Evolutionary conservation across 2,113 vertebrate species (phyloP).

Genomic region (Bujurquina vittata): DNA sequence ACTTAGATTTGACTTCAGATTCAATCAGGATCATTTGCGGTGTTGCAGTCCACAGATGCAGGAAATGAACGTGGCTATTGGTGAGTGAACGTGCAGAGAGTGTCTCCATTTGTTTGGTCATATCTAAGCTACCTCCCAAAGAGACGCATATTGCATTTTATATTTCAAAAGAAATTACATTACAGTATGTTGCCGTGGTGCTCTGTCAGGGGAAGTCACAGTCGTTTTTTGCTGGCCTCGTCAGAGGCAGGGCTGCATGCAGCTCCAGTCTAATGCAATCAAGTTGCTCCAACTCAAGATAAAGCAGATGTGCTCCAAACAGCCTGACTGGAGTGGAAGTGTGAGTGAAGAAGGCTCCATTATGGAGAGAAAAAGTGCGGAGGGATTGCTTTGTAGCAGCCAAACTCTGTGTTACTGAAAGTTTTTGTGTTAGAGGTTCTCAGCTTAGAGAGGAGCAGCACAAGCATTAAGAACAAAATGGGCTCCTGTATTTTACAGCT

Average conservation of each 20-base stretch:
- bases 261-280: conserved; percentile 78
- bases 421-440: conserved; percentile 17
- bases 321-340: conserved; percentile 40
- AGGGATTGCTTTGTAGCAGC: conserved; percentile 30
- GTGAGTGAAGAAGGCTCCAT: conserved; percentile 47
- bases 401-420: conserved; percentile 7
- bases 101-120: conserved; percentile 59
- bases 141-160: conserved; percentile 74
- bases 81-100: conserved; percentile 33
- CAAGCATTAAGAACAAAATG: conserved; percentile 8
- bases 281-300: conserved; percentile 71
- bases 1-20: conserved; percentile 65
- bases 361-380: conserved; percentile 34
- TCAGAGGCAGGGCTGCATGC: conserved; percentile 60
- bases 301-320: conserved; percentile 70
- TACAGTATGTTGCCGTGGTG: conserved; percentile 63
- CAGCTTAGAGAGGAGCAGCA: background rate
- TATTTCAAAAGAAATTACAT: conserved; percentile 81
- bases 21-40: conserved; percentile 66
- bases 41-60: conserved; percentile 38
- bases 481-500: conserved; percentile 4
- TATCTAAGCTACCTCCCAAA: conserved; percentile 64
- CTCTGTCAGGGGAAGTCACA: conserved; percentile 73
- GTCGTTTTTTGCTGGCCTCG: conserved; percentile 69
- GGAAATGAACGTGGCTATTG: conserved; percentile 9